Base-by-base conservation (phyloP, 2,113 vertebrate species). In the Cryptotis parvus region DNA sequence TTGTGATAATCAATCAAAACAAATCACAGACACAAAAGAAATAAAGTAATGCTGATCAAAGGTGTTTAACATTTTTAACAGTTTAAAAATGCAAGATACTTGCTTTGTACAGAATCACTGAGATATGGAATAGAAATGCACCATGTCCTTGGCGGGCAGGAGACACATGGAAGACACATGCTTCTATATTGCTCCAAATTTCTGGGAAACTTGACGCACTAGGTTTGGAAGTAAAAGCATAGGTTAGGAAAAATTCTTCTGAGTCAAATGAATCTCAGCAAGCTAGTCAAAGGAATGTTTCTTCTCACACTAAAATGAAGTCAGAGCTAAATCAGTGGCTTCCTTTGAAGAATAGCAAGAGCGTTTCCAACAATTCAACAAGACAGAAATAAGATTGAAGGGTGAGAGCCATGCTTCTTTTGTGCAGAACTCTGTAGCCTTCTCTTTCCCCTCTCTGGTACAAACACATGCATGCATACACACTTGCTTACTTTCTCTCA, bases 51-150 rank as follows among this genome's bases (percentile, higher is more conserved):
- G 41, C 14, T 73, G n/a, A 78, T 74, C 43, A 45, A 29, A 75
- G 12, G 5, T 65, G 68, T 84, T 68, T 78, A 78, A 87, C 55
- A 55, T 65, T 68, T 84, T 68, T 78, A 78, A 87, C 55, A 55
- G 68, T 74, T 86, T 76, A 87, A 81, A 15, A 8, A 69, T 4
- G 84, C 31, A 65, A 55, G 33, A 61, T 41, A 65, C n/a, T 1
- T 8, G 89, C 61, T 31, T 84, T 80, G 92, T 24, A 89, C 72
- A 91, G 37, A 84, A 76, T 37, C 7, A 75, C 43, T 73, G 75
- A 74, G 24, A 75, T 91, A 37, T 37, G 11, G 39, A 79, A 39
- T 9, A 52, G 33, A 20, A 29, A 22, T 16, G 20, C 14, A 8
- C 52, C 14, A 45, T 35, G 75, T 58, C 20, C n/a, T 75, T 66